A percentile compares a stretch with the other conserved stretches of the same genome.
These are phyloP conservation scores for Hydractinia symbiolongicarpus DNA, from an alignment of 30 jellyfish, hydroid and myxozoan genomes.

Conservation along the genomic window DNA sequence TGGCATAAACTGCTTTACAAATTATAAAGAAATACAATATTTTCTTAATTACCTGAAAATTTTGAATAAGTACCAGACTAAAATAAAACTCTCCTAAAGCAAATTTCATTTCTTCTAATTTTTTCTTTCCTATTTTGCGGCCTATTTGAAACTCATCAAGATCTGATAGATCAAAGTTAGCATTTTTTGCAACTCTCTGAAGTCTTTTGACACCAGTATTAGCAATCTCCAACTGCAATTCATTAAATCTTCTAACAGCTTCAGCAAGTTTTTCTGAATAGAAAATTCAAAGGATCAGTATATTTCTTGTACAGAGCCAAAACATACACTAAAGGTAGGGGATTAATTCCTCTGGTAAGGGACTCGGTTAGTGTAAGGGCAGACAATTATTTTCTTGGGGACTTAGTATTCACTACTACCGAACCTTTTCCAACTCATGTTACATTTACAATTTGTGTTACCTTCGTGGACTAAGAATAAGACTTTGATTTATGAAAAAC, in stretches of 20 bases:
- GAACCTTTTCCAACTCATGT: no score
- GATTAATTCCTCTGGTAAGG: no score
- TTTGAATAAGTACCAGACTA: conserved; percentile 74
- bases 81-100: conserved; percentile 86
- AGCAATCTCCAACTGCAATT: conserved; percentile 55
- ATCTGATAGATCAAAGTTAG: not conserved
- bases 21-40: no score
- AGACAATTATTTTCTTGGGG: not conserved
- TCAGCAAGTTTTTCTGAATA: conserved; percentile 84
- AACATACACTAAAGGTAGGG: no score
- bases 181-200: not conserved
- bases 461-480: no score
- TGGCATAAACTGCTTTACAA: no score
- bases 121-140: not conserved
- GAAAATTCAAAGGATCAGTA: not conserved
- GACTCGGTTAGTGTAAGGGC: not conserved
- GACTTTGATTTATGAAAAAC: no score
- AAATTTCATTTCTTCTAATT: conserved; percentile 62
- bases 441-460: no score
- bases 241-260: conserved; percentile 79
- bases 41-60: conserved; percentile 51
- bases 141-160: not conserved
- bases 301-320: no score
- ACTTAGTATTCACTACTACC: no score
- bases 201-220: conserved; percentile 17